Base-by-base conservation (phyloP, 2,797 vertebrate genomes). In the Tolypeutes matacus region DNA sequence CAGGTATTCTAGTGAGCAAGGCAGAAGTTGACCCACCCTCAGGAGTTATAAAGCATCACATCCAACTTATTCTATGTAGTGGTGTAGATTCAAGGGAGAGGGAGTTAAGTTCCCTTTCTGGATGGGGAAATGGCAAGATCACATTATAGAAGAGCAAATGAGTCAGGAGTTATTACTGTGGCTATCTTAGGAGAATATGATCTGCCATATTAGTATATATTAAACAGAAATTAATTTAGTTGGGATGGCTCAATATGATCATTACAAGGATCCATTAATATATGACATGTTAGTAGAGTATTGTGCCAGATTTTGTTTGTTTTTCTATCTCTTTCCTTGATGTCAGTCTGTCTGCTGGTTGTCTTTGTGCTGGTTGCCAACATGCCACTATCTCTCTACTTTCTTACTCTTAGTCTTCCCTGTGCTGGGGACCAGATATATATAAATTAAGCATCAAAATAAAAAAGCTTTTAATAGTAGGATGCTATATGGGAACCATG, bases 391-490 rank as follows among this genome's bases (percentile, higher is more conserved):
- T 87, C 64, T 29, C 27, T 89, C 49, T 76, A 36, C 2, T 64
- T 62, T 89, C 5, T 69, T 29, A 27, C 21, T 86, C 12, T 53
- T 85, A 64, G 56, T 76, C 21, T 80, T 84, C 29, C 56, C 58
- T 72, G 9, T 86, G 49, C 8, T 87, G 46, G 25, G 20, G 29
- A 88, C 36, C 62, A 84, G 21, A 69, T 64, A 56, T 56, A 56
- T 56, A 56, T 18, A 56, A 56, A 78, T 64, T 88, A 93, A 85
- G 42, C 89, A 70, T 82, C 46, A 87, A 80, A 88, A 60, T 58
- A 60, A 4, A 4, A 9, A 21, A 77, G 49, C 46, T 53, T 76
- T 77, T 77, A 53, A 73, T 27, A 77, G 7, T 77, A 77, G 13
- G 34, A 23, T 46, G 46, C 46, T 77, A 21, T 77, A 21, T 34